phyloP scores from a whole-genome alignment of 2,113 vertebrate species.

The Siniperca chuatsi region DNA sequence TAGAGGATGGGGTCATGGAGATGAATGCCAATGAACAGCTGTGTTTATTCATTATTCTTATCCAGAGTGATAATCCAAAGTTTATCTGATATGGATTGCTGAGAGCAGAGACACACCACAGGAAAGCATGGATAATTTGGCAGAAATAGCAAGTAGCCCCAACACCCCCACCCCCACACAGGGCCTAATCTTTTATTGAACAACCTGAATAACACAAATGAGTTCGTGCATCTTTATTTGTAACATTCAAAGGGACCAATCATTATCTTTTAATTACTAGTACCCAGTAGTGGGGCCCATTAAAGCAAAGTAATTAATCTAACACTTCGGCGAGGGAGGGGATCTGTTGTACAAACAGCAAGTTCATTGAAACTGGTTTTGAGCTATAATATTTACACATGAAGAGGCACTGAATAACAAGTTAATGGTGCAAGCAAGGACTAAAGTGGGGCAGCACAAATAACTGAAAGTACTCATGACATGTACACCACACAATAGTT shows the following conservation, averaged over 20 bases:
- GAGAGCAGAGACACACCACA: conserved; percentile 48
- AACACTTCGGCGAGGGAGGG: conserved; percentile 74
- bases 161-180: conserved; percentile 34
- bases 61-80: conserved; percentile 65
- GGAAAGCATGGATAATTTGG: conserved; percentile 56
- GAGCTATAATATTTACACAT: conserved; percentile 76
- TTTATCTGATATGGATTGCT: conserved; percentile 62
- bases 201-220: conserved; percentile 80
- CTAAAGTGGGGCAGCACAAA: conserved; percentile 47
- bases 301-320: conserved; percentile 86
- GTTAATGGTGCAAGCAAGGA: conserved; percentile 60
- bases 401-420: conserved; percentile 67
- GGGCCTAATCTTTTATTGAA: conserved; percentile 80
- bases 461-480: conserved; percentile 29
- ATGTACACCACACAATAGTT: conserved; percentile 29
- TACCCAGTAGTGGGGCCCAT: conserved; percentile 80
- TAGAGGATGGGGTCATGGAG: conserved; percentile 41
- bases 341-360: conserved; percentile 71
- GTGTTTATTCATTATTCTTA: conserved; percentile 69
- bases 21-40: conserved; percentile 65
- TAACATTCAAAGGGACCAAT: conserved; percentile 85
- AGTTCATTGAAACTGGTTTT: conserved; percentile 77
- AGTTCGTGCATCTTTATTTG: conserved; percentile 83
- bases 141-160: conserved; percentile 50
- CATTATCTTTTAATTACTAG: conserved; percentile 87